Percentiles rank a stretch among this genome's conserved stretches.
Conservation (phyloP, 2,888 invertebrate species). For the Morpho deidamia region DNA sequence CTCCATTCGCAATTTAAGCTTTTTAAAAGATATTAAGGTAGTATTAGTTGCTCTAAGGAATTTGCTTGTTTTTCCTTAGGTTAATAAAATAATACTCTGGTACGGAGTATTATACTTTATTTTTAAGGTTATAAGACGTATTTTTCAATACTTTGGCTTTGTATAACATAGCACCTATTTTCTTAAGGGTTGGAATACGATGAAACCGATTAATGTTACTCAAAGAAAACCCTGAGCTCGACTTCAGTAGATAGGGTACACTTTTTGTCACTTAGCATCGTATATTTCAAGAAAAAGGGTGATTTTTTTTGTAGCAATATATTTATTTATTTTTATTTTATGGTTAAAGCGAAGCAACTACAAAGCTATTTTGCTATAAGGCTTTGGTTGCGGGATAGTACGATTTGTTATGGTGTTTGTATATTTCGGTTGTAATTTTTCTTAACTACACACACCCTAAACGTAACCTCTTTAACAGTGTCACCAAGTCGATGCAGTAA, state of each 20-base stretch:
- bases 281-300: slow-evolving; percentile 49
- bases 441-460: too few species aligned
- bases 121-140: neutral
- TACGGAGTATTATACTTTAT: neutral
- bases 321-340: slow-evolving; percentile 30
- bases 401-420: too few species aligned
- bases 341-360: too few species aligned
- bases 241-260: slow-evolving; percentile 59
- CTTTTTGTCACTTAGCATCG: slow-evolving; percentile 70
- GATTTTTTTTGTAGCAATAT: slow-evolving; percentile 34
- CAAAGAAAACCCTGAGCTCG: slow-evolving; percentile 63
- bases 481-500: too few species aligned
- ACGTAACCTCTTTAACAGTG: too few species aligned
- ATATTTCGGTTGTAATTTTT: too few species aligned
- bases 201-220: slow-evolving; percentile 74
- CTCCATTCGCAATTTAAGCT: too few species aligned
- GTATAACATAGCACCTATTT: slow-evolving; percentile 7
- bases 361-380: too few species aligned
- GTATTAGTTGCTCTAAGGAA: neutral
- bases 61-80: slow-evolving; percentile 1
- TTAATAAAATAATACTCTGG: neutral
- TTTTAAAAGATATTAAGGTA: slow-evolving; percentile 1
- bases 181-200: slow-evolving; percentile 11
- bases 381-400: too few species aligned
- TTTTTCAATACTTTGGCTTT: neutral